Evolutionary conservation across 1,140 invertebrate species (phyloP).

Genomic region (Caenorhabditis latens): DNA sequence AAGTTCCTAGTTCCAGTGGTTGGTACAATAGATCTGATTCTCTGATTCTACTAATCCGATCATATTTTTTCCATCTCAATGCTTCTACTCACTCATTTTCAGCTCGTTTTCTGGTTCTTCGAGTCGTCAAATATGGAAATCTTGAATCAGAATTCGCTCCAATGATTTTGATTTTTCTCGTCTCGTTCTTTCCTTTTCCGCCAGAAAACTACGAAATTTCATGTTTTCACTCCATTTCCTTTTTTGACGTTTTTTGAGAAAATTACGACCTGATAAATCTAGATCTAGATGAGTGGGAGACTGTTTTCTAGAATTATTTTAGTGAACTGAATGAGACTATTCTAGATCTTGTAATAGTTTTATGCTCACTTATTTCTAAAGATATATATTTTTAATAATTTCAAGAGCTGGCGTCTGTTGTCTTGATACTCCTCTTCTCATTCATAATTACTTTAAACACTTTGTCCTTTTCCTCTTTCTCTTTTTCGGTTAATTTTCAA

Average conservation of each 20-base stretch:
- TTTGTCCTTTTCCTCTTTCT: not conserved
- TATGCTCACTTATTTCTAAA: no score
- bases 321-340: not conserved
- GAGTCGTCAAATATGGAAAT: constrained; percentile 33
- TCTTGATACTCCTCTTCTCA: constrained; percentile 5
- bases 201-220: not conserved
- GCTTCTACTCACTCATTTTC: not conserved
- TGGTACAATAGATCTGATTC: no score
- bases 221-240: constrained; percentile 3
- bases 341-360: no score
- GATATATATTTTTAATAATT: no score
- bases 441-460: constrained; percentile 21
- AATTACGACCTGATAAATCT: not conserved
- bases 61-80: constrained; percentile 2
- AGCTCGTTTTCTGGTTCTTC: not conserved
- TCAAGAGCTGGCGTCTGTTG: not conserved
- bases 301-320: not conserved
- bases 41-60: not conserved
- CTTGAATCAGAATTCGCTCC: constrained; percentile 33
- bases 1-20: no score
- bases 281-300: not conserved
- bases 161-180: constrained; percentile 35
- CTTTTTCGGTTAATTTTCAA: not conserved
- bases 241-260: not conserved
- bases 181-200: not conserved